Evolutionary conservation across 2,888 invertebrate species (phyloP).

Genomic region (Mamestra brassicae): DNA sequence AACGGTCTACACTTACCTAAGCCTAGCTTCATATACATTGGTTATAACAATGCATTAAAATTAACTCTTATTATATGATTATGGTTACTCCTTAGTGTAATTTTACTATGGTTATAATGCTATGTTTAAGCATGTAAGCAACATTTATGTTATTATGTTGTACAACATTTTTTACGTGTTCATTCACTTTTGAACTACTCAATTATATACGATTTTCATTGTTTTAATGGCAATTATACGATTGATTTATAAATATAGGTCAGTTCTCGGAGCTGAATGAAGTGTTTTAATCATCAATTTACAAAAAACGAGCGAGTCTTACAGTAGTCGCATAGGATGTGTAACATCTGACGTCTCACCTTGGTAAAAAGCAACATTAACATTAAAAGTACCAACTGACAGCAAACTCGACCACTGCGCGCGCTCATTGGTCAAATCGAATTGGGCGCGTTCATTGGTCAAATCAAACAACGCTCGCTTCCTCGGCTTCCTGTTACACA

Average conservation of each 20-base stretch:
- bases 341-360: too few species aligned
- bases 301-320: too few species aligned
- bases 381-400: too few species aligned
- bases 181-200: neutral
- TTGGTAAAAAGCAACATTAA: too few species aligned
- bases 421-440: too few species aligned
- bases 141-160: constrained; percentile 25
- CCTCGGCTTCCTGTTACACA: too few species aligned
- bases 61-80: constrained; percentile 9
- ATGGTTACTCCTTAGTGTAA: constrained; percentile 47
- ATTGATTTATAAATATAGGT: neutral
- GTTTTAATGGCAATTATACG: neutral
- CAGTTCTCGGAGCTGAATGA: constrained; percentile 10
- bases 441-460: too few species aligned
- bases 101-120: constrained; percentile 39
- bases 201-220: constrained; percentile 30
- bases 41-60: constrained; percentile 44
- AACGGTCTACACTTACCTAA: constrained; percentile 10
- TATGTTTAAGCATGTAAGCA: constrained; percentile 10
- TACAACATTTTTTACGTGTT: constrained; percentile 5
- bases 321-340: too few species aligned
- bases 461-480: too few species aligned
- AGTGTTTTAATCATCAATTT: neutral
- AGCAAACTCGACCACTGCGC: too few species aligned
- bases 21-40: constrained; percentile 2